A percentile compares a stretch with the other conserved stretches of the same genome.
These are phyloP conservation scores for Amblyornis subalaris DNA, from an alignment of 2,113 vertebrate genomes.

Conservation along the genomic window DNA sequence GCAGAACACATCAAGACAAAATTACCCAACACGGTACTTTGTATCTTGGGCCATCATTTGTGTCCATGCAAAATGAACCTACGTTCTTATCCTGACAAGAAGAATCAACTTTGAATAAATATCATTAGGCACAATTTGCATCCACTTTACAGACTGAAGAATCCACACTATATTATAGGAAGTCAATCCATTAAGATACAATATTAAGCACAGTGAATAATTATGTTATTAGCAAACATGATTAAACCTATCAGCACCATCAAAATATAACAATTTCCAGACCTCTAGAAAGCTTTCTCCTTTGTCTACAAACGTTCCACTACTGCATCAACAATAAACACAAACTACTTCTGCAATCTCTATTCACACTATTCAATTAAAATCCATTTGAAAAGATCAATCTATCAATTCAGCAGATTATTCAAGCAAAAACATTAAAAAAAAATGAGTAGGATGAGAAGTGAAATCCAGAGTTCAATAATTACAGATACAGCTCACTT, in stretches of 20 bases:
- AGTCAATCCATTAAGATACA: not conserved
- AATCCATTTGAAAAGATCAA: not conserved
- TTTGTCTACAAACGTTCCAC: not conserved
- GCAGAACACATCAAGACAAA: not conserved
- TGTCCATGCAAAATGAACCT: not conserved
- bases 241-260: not conserved
- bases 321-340: not conserved
- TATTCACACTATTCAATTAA: not conserved
- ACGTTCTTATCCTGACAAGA: not conserved
- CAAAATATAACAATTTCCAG: not conserved
- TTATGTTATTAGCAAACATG: not conserved
- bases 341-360: not conserved
- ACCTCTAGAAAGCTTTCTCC: not conserved
- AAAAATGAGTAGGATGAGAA: not conserved
- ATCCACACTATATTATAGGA: not conserved
- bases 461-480: not conserved
- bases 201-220: not conserved
- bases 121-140: not conserved
- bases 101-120: not conserved
- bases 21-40: accelerated
- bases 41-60: not conserved
- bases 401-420: not conserved
- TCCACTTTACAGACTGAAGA: not conserved
- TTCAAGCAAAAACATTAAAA: not conserved
- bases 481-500: constrained; percentile 51